Percentiles rank a stretch among this genome's conserved stretches.
These are phyloP conservation scores for Pristis pectinata DNA, from an alignment of 2,797 vertebrate species.

Conservation along the genomic window DNA sequence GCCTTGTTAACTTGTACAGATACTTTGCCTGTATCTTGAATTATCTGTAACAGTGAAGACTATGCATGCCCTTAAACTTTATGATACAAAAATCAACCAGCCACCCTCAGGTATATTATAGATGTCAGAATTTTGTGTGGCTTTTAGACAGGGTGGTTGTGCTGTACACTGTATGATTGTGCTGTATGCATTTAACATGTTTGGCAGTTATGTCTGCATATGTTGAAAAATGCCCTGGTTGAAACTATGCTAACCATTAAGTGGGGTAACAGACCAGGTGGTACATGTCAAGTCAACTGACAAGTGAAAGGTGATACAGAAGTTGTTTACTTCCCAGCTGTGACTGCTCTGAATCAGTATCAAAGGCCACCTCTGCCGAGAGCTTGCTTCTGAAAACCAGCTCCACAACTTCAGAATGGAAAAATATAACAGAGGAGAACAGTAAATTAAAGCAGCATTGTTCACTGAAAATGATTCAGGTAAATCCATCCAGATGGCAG, in stretches of 20 bases:
- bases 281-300: neutral
- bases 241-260: neutral
- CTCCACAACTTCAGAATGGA: neutral
- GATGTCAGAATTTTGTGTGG: no score
- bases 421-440: neutral
- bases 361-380: neutral
- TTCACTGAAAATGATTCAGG: neutral
- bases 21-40: no score
- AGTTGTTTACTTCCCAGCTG: no score
- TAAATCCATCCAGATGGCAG: neutral
- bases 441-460: neutral
- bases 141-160: no score
- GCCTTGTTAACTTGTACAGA: no score
- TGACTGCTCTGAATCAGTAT: neutral
- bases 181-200: no score
- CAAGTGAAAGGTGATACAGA: neutral
- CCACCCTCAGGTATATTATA: neutral
- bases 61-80: no score
- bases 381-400: neutral
- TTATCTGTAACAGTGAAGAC: no score
- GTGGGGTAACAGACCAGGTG: neutral
- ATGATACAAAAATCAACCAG: no score
- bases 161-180: no score
- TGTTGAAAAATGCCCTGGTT: neutral
- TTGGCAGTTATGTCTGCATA: no score